Base-by-base conservation (phyloP, 2,113 vertebrate species). In the Paralichthys olivaceus region DNA sequence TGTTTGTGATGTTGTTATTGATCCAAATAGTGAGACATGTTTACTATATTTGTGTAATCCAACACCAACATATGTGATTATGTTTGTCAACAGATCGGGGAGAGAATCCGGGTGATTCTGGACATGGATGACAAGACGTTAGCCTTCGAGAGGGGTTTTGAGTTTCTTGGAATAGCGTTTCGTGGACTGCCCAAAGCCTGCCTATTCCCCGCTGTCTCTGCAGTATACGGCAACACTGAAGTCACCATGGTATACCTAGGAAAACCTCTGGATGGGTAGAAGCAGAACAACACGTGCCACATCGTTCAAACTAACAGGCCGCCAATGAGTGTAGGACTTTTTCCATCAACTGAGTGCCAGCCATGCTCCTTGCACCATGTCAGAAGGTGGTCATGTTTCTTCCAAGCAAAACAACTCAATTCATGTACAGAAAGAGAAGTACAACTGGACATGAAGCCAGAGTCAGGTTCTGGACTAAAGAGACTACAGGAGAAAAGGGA, bases 111-210 rank as follows among this genome's bases (percentile, higher is more conserved):
- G 68, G 98, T 99, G 69, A 99, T 99, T 84, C 94, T 99, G 83
- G 98, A 99, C 93, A 99, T 99, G 98, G 98, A 99, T 85, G 97
- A 99, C 94, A 99, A 99, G 94, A 99, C 98, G 7, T 90, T 99
- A 94, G 97, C 98, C 0, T 99, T 99, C 80, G 98, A 99, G 91
- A 95, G 98, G 87, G 98, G 98, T 43, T 99, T 99, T 75, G 98
- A 99, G 90, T 99, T 99, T 88, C 93, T 99, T 23, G 98, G 98
- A 49, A 95, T 99, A 85, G 98, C 98, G 7, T 99, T 99, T 91
- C 95, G 98, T 79, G 98, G 98, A 93, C 94, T 99, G 72, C 98
- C 98, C 49, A 99, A 99, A 91, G 93, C 95, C 86, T 98, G 97
- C 85, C 95, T 99, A 49, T 99, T 96, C 85, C 98, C 98, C n/a